Conservation (phyloP, 2,888 invertebrate genomes). For the Drosophila flavopinicola region DNA sequence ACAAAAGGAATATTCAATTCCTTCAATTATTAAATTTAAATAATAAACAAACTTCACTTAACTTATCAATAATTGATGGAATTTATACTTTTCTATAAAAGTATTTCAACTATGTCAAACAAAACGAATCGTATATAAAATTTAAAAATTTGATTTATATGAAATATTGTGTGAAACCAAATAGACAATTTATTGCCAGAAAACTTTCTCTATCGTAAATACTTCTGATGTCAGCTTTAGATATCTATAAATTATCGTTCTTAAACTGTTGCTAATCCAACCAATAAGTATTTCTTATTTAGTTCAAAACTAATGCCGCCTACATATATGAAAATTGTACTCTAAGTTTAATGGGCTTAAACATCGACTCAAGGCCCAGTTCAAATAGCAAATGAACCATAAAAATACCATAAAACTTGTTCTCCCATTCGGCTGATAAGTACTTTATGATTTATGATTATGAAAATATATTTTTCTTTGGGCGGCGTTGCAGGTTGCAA, state of each 20-base stretch:
- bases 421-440: slow-evolving; percentile 21
- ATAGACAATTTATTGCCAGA: no score
- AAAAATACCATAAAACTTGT: slow-evolving; percentile 13
- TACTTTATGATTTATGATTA: slow-evolving; percentile 50
- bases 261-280: background rate
- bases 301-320: background rate
- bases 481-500: slow-evolving; percentile 26
- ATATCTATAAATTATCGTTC: background rate
- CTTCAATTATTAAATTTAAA: no score
- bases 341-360: background rate
- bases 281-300: background rate
- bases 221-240: background rate
- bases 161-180: no score
- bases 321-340: background rate
- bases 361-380: background rate
- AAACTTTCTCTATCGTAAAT: no score
- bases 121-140: no score
- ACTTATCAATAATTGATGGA: no score
- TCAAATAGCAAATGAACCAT: slow-evolving; percentile 19
- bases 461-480: slow-evolving; percentile 10
- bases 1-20: no score
- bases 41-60: no score
- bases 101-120: no score
- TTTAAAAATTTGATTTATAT: no score
- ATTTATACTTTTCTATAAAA: no score